Evolutionary conservation across 2,797 vertebrate genomes (phyloP), one percentile per base, ranked within the genome.

Genomic region (Limnodromus scolopaceus): DNA sequence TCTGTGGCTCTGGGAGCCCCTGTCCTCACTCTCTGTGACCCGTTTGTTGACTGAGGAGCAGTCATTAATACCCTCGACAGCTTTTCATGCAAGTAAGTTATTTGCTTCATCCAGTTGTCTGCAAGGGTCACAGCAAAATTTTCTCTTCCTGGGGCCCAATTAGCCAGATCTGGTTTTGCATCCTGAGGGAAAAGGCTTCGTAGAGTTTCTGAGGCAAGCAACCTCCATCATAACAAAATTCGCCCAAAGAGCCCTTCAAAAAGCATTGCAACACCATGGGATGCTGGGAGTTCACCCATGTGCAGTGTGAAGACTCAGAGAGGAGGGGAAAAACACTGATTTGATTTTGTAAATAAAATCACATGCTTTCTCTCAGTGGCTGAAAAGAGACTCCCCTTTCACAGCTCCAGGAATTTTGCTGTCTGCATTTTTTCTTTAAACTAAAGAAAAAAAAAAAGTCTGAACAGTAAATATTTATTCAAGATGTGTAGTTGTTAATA

Each of bases 401-500:
- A 68, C 82, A 81, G 58, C 72, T 96, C 65, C 28, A 79, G 84
- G 69, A 86, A 92, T 83, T 94, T 83, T 89, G 38, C 57, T 92
- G 65, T 94, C 65, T 96, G 63, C 28, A 2, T 83, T 93, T 93
- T 90, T 95, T 17, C 46, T 86, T 95, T 55, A 92, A 89, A 58
- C 22, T 41, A 46, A 46, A 14, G 6, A 36, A 53, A 53, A 63
- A 49, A 54, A 22, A 34, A 51, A n/a, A 36, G 13, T 38, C 84
- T 43, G 70, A 89, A 93, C 61, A 39, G 76, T 96, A 96, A 97
- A 97, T 96, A 97, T 97, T 97, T 97, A 93, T 97, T 79, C 87
- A 94, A 97, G 91, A 96, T 95, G 93, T 95, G 92, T 96, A 82
- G 91, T 88, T 96, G 91, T 96, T 96, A 97, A 94, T 96, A 79